Evolutionary conservation across 2,888 invertebrate species (phyloP).

Genomic region (Spatulosminthurus flaviceps): DNA sequence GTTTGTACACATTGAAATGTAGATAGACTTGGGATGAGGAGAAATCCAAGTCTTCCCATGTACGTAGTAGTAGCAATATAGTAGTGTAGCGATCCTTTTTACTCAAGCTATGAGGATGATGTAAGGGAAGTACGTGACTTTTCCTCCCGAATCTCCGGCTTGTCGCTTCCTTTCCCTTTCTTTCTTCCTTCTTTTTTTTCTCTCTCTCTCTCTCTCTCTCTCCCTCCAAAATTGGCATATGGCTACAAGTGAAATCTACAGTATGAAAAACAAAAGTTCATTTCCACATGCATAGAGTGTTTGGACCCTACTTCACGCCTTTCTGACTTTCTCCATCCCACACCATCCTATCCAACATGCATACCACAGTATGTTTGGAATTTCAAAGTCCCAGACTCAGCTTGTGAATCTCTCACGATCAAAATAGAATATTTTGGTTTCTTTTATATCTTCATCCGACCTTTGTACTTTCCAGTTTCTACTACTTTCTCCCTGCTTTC

Average conservation of each 20-base stretch:
- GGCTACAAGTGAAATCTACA: neutral
- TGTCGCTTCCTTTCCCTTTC: neutral
- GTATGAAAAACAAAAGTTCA: neutral
- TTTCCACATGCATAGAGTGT: neutral
- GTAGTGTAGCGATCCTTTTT: no score
- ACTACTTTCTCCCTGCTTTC: no score
- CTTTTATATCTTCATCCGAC: no score
- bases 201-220: no score
- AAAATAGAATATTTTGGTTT: no score
- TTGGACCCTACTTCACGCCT: neutral
- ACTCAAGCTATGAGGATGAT: slow-evolving; percentile 21
- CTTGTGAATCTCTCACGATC: no score
- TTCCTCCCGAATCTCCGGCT: neutral
- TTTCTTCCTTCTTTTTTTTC: neutral
- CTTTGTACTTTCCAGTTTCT: no score
- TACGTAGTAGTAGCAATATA: no score
- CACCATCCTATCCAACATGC: no score
- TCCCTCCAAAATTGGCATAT: neutral
- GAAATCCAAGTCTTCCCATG: neutral
- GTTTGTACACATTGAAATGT: slow-evolving; percentile 7
- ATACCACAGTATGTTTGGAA: no score
- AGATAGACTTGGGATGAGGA: neutral
- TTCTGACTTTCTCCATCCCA: neutral
- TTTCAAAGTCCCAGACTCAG: no score
- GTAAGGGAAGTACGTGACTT: slow-evolving; percentile 38